A percentile compares a stretch with the other conserved stretches of the same genome.
These are phyloP conservation scores for human (Homo sapiens) DNA, from an alignment of 2,113 vertebrate species.

Conservation along the genomic window GRCh38 chr12:87210501-87211000, in stretches of 20 bases:
- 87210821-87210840: background rate
- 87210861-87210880: background rate
- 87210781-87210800: background rate
- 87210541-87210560: background rate
- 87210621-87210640: background rate
- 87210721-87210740: background rate
- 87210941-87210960: too few species aligned
- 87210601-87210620: background rate
- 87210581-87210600: background rate
- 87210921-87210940: too few species aligned
- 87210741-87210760: background rate
- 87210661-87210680: slow-evolving; percentile 3
- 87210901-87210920: too few species aligned
- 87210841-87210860: background rate
- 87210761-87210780: background rate
- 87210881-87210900: background rate
- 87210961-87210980: too few species aligned
- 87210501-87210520: background rate
- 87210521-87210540: background rate
- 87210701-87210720: background rate
- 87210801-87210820: background rate
- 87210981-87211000: too few species aligned
- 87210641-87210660: background rate
- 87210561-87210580: background rate
- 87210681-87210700: slow-evolving; percentile 5